phyloP scores from a whole-genome alignment of 2,888 invertebrate species.

The Eupsilia transversa region DNA sequence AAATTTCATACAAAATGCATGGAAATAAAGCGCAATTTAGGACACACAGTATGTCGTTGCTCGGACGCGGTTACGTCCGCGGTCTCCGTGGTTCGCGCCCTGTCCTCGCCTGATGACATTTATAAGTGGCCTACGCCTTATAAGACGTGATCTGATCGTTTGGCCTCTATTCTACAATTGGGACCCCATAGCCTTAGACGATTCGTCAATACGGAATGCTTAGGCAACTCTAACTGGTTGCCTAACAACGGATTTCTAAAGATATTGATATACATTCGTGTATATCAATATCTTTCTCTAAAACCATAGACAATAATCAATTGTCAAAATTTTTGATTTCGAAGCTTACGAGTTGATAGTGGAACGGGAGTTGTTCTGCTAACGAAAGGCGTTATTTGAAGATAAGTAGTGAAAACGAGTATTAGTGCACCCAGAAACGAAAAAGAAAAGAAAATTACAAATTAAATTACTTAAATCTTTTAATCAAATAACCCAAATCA shows the following conservation, averaged over 20 bases:
- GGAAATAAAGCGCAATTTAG: too few species aligned
- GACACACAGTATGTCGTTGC: too few species aligned
- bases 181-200: neutral
- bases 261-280: neutral
- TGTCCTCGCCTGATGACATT: too few species aligned
- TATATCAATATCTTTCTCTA: neutral
- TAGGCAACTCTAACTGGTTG: neutral
- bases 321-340: neutral
- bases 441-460: neutral
- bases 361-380: neutral
- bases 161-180: neutral
- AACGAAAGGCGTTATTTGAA: neutral
- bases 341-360: too few species aligned
- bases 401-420: neutral
- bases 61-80: too few species aligned
- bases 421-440: neutral
- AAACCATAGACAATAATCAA: neutral
- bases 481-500: slow-evolving; percentile 22
- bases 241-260: neutral
- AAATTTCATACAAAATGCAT: too few species aligned
- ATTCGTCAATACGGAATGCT: too few species aligned
- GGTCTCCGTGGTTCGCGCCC: too few species aligned
- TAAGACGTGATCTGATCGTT: neutral
- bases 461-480: neutral
- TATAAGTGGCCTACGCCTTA: too few species aligned